Percentiles rank a stretch among this genome's conserved stretches.
Conservation (phyloP, 2,113 vertebrate species). For the Gadus chalcogrammus region DNA sequence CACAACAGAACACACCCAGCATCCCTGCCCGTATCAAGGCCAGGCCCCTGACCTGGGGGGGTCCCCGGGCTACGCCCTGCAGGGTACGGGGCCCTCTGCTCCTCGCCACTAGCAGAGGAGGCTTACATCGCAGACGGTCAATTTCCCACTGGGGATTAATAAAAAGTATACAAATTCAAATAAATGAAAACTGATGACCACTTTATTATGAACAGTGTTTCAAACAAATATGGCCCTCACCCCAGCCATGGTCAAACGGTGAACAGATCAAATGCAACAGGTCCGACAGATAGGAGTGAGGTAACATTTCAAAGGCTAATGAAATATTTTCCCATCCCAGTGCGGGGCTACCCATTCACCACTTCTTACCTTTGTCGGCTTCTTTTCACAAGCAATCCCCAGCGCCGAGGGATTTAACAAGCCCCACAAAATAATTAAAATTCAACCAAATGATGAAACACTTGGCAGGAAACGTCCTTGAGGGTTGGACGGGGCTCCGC, state of each 20-base stretch:
- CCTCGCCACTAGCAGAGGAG: too few species aligned
- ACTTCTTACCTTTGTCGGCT: constrained; percentile 49
- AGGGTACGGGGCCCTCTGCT: too few species aligned
- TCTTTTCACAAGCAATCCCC: constrained; percentile 46
- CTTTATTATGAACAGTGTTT: too few species aligned
- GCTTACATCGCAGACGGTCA: too few species aligned
- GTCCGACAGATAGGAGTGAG: constrained; percentile 29
- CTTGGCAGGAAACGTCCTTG: constrained; percentile 66
- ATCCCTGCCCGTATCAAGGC: too few species aligned
- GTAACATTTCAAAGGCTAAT: constrained; percentile 61
- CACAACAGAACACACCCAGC: too few species aligned
- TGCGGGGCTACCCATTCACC: constrained; percentile 30
- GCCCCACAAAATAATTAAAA: constrained; percentile 65
- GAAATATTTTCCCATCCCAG: constrained; percentile 57
- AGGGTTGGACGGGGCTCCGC: constrained; percentile 56
- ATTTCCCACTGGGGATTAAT: too few species aligned
- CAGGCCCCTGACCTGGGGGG: too few species aligned
- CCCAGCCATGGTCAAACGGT: constrained; percentile 3
- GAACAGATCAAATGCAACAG: constrained; percentile 8
- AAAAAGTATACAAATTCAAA: too few species aligned
- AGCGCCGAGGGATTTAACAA: constrained; percentile 47
- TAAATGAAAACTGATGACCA: too few species aligned
- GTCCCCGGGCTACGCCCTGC: too few species aligned
- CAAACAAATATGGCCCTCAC: too few species aligned
- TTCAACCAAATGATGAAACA: constrained; percentile 70